Base-by-base conservation (phyloP, 2,888 invertebrate species). In the Lasioglossum oenotherae region DNA sequence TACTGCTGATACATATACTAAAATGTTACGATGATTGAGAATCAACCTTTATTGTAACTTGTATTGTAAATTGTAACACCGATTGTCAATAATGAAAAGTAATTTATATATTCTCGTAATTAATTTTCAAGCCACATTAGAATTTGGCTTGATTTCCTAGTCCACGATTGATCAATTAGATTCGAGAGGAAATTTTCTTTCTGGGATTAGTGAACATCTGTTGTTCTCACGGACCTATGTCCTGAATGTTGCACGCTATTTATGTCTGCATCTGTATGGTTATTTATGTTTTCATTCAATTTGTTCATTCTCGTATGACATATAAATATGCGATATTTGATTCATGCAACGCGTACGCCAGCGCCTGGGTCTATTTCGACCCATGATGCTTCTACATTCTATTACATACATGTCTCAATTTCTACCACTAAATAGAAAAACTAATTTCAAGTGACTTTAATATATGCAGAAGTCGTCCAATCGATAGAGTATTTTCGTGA, bases 141-240 rank as follows among this genome's bases (percentile, higher is more conserved):
- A 67, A 38, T 67, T 35, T 35, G 10, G 35, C 67, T 35, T 35
- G 35, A 35, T 38, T 67, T 67, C 67, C 35, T 35, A 67, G 35
- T 23, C 35, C 67, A 19, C 35, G 67, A 35, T 67, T 67, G 35
- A 10, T 67, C 67, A 67, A 67, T 67, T 67, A 35, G 35, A 67
- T 67, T 31, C 23, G 31, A 46, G 16, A 46, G 46, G 16, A 46
- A 46, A 46, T 46, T 46, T 46, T 46, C 16, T 46, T 46, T 49
- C 49, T 49, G 49, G 49, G 5, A 49, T 49, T 64, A 35, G 67
- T 67, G 67, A 67, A 14, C 64, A 69, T 69, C 69, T 69, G 35
- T 38, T 38, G 67, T 35, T 38, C 38, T n/a, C n/a, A n/a, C n/a
- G n/a, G n/a, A n/a, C n/a, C n/a, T n/a, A n/a, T n/a, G n/a, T n/a